Evolutionary conservation across 2,888 invertebrate species (phyloP).

Genomic region (Apamea crenata): DNA sequence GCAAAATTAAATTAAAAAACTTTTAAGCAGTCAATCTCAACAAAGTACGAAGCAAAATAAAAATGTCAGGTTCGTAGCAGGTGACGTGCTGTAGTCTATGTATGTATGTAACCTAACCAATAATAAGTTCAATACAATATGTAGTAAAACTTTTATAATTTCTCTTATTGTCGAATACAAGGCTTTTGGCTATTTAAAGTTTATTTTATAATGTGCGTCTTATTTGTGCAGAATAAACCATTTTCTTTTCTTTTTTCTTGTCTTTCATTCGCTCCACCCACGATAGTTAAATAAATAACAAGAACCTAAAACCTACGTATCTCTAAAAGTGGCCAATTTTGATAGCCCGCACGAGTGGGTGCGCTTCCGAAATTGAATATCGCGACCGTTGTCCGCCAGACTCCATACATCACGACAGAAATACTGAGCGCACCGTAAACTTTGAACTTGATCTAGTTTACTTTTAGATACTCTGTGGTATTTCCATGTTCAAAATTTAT

Average conservation of each 20-base stretch:
- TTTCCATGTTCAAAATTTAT: constrained; percentile 18
- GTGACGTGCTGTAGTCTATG: not conserved
- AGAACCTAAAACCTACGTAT: constrained; percentile 12
- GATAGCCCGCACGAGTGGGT: constrained; percentile 9
- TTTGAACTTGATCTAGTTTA: constrained; percentile 53
- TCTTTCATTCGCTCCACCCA: not conserved
- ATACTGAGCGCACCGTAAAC: constrained; percentile 34
- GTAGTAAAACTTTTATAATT: not conserved
- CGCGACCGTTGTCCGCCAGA: constrained; percentile 27
- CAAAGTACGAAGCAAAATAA: not conserved
- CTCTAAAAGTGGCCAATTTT: constrained; percentile 47
- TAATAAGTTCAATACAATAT: too few relatives aligned
- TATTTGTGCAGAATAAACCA: not conserved
- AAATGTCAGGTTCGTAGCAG: not conserved
- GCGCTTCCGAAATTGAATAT: constrained; percentile 61
- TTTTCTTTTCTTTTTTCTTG: not conserved
- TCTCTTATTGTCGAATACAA: not conserved
- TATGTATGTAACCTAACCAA: not conserved
- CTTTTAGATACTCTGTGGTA: constrained; percentile 10
- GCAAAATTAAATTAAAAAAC: not conserved
- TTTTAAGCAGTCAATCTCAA: not conserved
- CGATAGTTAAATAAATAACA: not conserved
- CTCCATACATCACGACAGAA: constrained; percentile 56
- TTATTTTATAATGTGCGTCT: not conserved
- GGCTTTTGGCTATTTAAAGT: not conserved